These are phyloP conservation scores for Heteronetta atricapilla DNA, from an alignment of 2,113 vertebrate genomes.

Conservation along the genomic window DNA sequence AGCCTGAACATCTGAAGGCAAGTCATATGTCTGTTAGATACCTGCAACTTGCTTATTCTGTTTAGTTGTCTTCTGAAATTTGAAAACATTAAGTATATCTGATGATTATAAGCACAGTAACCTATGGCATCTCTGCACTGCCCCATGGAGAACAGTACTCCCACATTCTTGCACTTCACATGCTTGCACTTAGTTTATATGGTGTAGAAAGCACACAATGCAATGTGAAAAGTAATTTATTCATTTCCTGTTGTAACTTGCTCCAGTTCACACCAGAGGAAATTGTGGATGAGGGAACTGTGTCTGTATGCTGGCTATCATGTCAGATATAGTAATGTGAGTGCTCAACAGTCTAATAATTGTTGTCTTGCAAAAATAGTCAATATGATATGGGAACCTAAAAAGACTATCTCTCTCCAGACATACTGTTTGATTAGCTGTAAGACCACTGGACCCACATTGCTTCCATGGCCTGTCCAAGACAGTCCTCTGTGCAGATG, in stretches of 20 bases:
- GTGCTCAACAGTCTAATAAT: not conserved
- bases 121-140: not conserved
- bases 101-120: not conserved
- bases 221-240: not conserved
- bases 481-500: not conserved
- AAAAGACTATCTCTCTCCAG: not conserved
- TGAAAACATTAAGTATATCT: not conserved
- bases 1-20: not conserved
- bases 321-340: not conserved
- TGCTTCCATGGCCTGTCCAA: not conserved
- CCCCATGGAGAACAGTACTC: not conserved
- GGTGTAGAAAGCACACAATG: not conserved
- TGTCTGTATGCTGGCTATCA: not conserved
- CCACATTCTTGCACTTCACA: not conserved
- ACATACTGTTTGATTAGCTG: not conserved
- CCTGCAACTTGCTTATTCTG: not conserved
- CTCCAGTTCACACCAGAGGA: not conserved
- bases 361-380: not conserved
- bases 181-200: not conserved
- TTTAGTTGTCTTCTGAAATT: not conserved
- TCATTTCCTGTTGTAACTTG: not conserved
- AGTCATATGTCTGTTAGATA: not conserved
- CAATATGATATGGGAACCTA: not conserved
- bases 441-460: not conserved
- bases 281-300: not conserved